Evolutionary conservation across 2,113 vertebrate species (phyloP).

Genomic region (Hippocampus zosterae): DNA sequence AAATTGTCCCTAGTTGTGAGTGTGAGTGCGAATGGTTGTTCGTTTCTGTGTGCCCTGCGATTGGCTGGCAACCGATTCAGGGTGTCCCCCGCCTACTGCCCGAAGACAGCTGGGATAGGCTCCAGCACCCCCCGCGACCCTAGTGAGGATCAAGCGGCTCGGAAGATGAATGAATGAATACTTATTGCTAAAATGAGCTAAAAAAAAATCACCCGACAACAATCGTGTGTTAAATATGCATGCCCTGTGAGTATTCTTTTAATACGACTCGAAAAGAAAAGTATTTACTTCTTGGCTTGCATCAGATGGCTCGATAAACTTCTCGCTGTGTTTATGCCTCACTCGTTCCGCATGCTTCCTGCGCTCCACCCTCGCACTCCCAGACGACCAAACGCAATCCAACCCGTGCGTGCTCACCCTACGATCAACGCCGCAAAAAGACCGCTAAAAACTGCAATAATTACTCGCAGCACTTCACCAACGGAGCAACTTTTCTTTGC

Average conservation of each 20-base stretch:
- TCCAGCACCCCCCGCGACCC: too few relatives aligned
- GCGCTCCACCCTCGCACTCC: slow-evolving; percentile 54
- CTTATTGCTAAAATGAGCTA: too few relatives aligned
- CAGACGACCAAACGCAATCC: slow-evolving; percentile 40
- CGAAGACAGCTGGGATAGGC: too few relatives aligned
- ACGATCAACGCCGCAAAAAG: slow-evolving; percentile 48
- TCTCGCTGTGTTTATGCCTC: slow-evolving; percentile 55
- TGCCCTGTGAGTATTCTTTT: slow-evolving; percentile 10
- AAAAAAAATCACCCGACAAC: too few relatives aligned
- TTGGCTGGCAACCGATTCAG: too few relatives aligned
- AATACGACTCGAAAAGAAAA: slow-evolving; percentile 23
- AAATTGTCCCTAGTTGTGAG: too few relatives aligned
- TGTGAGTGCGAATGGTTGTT: too few relatives aligned
- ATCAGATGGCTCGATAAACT: slow-evolving; percentile 38
- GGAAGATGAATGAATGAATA: too few relatives aligned
- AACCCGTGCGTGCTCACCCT: slow-evolving; percentile 25
- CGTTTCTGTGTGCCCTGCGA: too few relatives aligned
- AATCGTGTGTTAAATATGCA: not conserved
- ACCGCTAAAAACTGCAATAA: slow-evolving; percentile 47
- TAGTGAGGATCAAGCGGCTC: too few relatives aligned
- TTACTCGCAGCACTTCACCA: slow-evolving; percentile 29
- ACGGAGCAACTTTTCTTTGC: not conserved
- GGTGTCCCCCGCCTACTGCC: too few relatives aligned
- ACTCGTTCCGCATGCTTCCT: slow-evolving; percentile 58
- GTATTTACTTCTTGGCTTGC: slow-evolving; percentile 29